These are phyloP conservation scores for Ceratosolen fusciceps DNA, from an alignment of 1,140 invertebrate species.

Conservation along the genomic window DNA sequence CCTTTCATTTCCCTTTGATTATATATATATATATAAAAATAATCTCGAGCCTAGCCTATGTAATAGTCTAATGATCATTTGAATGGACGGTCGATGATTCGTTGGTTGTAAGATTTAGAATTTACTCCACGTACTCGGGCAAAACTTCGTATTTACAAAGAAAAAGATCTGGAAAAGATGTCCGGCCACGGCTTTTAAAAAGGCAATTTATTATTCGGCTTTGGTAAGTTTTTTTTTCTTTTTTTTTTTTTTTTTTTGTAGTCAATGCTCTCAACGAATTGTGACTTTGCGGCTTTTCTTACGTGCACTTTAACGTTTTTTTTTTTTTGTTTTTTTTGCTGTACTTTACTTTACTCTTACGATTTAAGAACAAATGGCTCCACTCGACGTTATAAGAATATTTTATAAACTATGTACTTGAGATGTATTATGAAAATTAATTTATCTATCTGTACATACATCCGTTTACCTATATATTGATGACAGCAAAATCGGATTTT, in stretches of 20 bases:
- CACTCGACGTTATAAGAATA: no score
- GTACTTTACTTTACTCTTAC: slow-evolving; percentile 1
- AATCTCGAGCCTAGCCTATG: no score
- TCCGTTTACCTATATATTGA: no score
- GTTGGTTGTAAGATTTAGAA: background rate
- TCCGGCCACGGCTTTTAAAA: background rate
- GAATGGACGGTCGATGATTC: background rate
- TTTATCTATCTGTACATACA: no score
- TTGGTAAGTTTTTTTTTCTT: background rate
- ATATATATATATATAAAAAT: no score
- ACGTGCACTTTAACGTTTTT: background rate
- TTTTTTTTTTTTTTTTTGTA: no score
- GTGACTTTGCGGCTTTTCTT: slow-evolving; percentile 15
- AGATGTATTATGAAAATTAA: no score
- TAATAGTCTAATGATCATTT: no score
- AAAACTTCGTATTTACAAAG: slow-evolving; percentile 2
- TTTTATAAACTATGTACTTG: no score
- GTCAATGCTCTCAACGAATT: slow-evolving; percentile 10
- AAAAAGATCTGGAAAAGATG: background rate
- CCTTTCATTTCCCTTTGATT: no score
- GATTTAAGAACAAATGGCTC: background rate
- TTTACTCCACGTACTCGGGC: background rate
- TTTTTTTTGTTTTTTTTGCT: slow-evolving; percentile 3
- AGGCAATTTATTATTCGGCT: slow-evolving; percentile 23
- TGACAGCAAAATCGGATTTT: no score